phyloP scores from a whole-genome alignment of 2,888 invertebrate genomes.

The Xestia ashworthii region DNA sequence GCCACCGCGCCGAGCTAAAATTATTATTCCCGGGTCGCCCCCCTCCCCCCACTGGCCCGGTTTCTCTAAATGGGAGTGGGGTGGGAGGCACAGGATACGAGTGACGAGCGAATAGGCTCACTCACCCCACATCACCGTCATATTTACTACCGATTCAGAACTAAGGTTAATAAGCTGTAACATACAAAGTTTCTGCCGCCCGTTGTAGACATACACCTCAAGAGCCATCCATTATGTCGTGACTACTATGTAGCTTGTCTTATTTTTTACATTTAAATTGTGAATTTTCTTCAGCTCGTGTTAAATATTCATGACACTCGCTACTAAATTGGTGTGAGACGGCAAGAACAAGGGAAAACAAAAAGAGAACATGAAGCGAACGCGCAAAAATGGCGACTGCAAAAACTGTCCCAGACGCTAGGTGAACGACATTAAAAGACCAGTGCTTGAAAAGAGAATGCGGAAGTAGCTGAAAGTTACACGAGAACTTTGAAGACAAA shows the following conservation, averaged over 20 bases:
- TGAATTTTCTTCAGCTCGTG: conserved; percentile 34
- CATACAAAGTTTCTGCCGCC: conserved; percentile 13
- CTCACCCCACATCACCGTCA: conserved; percentile 45
- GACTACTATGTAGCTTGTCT: not conserved
- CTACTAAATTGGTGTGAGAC: conserved; percentile 41
- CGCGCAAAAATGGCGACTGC: conserved; percentile 33
- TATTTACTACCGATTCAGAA: conserved; percentile 43
- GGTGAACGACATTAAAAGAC: conserved; percentile 50
- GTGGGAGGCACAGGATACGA: conserved; percentile 67
- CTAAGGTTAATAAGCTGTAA: conserved; percentile 49
- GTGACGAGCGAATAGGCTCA: conserved; percentile 68
- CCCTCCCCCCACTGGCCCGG: conserved; percentile 68
- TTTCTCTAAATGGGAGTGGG: conserved; percentile 67
- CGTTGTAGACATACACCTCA: conserved; percentile 12
- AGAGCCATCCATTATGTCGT: conserved; percentile 12
- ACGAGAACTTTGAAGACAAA: conserved; percentile 34
- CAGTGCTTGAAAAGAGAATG: conserved; percentile 37
- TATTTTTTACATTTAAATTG: conserved; percentile 41
- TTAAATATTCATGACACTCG: conserved; percentile 53
- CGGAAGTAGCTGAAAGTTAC: conserved; percentile 33
- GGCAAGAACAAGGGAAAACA: conserved; percentile 35
- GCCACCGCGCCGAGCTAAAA: conserved; percentile 77
- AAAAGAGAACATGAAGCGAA: conserved; percentile 48
- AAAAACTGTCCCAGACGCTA: conserved; percentile 44
- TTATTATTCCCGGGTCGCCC: conserved; percentile 77